A percentile compares a stretch with the other conserved stretches of the same genome.
phyloP scores from a whole-genome alignment of 2,888 invertebrate species.

The Prostheceraeus crozeri region DNA sequence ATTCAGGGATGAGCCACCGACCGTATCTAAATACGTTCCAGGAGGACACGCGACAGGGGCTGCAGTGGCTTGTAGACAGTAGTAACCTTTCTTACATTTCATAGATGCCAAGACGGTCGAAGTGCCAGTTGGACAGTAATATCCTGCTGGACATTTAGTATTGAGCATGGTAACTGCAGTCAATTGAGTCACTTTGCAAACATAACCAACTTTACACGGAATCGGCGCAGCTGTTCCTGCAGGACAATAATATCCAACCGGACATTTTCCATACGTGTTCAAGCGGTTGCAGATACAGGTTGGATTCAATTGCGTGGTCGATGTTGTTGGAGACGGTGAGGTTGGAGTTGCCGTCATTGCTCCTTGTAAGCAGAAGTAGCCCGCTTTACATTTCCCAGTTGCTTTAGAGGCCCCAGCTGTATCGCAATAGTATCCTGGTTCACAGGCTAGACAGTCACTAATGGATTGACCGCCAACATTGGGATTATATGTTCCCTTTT shows the following conservation, averaged over 20 bases:
- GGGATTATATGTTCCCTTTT: slow-evolving; percentile 51
- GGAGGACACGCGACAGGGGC: too few relatives aligned
- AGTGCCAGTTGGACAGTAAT: too few relatives aligned
- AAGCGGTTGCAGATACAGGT: slow-evolving; percentile 44
- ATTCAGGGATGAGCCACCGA: slow-evolving; percentile 44
- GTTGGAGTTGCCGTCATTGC: slow-evolving; percentile 28
- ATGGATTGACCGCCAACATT: slow-evolving; percentile 46
- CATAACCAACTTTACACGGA: too few relatives aligned
- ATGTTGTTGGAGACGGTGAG: too few relatives aligned
- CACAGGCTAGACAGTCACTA: slow-evolving; percentile 51
- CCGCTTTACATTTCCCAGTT: slow-evolving; percentile 50
- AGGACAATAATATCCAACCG: slow-evolving; percentile 9
- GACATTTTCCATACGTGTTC: slow-evolving; percentile 5
- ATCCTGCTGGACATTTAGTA: too few relatives aligned
- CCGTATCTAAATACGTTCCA: slow-evolving; percentile 46
- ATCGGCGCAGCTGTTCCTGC: background rate
- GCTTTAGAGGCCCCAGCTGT: too few relatives aligned
- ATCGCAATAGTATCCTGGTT: slow-evolving; percentile 50
- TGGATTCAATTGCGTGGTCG: too few relatives aligned
- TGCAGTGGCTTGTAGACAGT: too few relatives aligned
- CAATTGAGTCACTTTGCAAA: too few relatives aligned
- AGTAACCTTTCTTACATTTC: too few relatives aligned
- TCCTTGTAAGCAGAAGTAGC: slow-evolving; percentile 46
- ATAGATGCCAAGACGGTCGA: too few relatives aligned
- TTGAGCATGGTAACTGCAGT: too few relatives aligned